These are phyloP conservation scores for Tenrec ecaudatus DNA, from an alignment of 2,113 vertebrate species.

Conservation along the genomic window DNA sequence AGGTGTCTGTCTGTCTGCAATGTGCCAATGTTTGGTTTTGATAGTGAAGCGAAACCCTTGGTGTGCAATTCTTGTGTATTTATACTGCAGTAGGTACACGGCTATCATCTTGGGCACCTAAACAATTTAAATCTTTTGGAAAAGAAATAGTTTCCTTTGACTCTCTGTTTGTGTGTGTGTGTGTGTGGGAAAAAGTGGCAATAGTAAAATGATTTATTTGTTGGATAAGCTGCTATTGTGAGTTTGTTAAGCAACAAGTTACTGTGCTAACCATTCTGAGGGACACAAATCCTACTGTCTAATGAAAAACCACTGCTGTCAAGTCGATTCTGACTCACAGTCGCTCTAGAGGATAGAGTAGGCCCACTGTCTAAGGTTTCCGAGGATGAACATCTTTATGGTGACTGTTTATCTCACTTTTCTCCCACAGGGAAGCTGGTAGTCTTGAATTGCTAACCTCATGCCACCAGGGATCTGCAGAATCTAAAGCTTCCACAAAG, in stretches of 20 bases:
- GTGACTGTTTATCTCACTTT: too few species aligned
- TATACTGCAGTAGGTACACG: background rate
- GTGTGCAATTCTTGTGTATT: background rate
- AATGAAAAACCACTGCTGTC: too few species aligned
- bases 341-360: too few species aligned
- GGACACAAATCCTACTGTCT: background rate
- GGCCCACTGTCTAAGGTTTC: too few species aligned
- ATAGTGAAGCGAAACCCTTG: background rate
- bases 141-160: constrained; percentile 27
- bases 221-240: background rate
- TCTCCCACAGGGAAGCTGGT: too few species aligned
- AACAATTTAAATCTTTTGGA: background rate
- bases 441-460: too few species aligned
- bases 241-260: background rate
- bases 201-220: background rate
- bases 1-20: background rate
- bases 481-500: background rate
- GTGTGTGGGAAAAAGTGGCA: too few species aligned
- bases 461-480: too few species aligned
- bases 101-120: background rate
- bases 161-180: background rate
- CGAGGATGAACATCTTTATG: too few species aligned
- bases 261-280: background rate
- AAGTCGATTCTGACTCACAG: too few species aligned
- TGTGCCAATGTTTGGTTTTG: constrained; percentile 25